These are phyloP conservation scores for Callospermophilus lateralis DNA, from an alignment of 2,113 vertebrate genomes.

Conservation along the genomic window DNA sequence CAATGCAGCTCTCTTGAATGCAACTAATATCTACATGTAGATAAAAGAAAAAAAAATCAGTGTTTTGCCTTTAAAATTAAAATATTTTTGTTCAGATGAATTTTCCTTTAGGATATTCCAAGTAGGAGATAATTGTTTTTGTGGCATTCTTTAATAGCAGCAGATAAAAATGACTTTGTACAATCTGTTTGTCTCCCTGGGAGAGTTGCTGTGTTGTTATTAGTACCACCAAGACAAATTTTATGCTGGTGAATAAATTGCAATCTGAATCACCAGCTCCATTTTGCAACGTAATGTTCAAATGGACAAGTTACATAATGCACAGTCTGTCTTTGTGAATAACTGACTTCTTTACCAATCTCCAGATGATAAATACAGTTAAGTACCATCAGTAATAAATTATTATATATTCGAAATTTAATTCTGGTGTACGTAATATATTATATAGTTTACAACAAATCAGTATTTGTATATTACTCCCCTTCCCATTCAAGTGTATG, in stretches of 20 bases:
- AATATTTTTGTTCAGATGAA: constrained; percentile 10
- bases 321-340: constrained; percentile 50
- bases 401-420: constrained; percentile 64
- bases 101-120: constrained; percentile 51
- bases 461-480: background rate
- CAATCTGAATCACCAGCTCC: constrained; percentile 21
- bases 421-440: constrained; percentile 26
- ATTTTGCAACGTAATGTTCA: constrained; percentile 58
- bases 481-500: background rate
- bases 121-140: background rate
- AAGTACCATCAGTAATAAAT: constrained; percentile 38
- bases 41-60: background rate
- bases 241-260: constrained; percentile 13
- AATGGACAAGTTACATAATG: constrained; percentile 11
- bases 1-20: background rate
- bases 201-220: constrained; percentile 38
- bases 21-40: background rate
- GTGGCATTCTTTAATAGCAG: background rate
- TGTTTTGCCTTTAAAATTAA: constrained; percentile 45
- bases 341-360: constrained; percentile 51
- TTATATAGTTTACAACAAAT: background rate
- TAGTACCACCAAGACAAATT: constrained; percentile 3
- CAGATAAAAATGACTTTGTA: constrained; percentile 23
- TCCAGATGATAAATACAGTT: constrained; percentile 60
- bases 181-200: background rate